A percentile compares a stretch with the other conserved stretches of the same genome.
phyloP scores from a whole-genome alignment of 2,888 invertebrate genomes.

The Lasioglossum calceatum region DNA sequence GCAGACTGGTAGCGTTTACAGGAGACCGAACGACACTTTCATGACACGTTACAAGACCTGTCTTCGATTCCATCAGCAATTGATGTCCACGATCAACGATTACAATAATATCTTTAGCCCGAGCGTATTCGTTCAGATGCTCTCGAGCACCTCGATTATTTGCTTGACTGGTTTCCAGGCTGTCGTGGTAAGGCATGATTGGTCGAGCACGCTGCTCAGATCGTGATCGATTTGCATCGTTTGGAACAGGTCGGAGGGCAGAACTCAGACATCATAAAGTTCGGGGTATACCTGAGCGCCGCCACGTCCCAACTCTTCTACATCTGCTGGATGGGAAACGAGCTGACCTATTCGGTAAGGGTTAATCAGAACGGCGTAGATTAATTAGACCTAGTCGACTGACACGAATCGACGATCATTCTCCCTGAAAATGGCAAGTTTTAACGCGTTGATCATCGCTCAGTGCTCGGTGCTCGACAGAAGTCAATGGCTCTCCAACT shows the following conservation, averaged over 20 bases:
- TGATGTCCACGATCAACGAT: slow-evolving; percentile 67
- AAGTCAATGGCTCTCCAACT: slow-evolving; percentile 74
- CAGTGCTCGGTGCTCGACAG: slow-evolving; percentile 45
- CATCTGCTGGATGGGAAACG: slow-evolving; percentile 77
- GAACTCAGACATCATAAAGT: slow-evolving; percentile 71
- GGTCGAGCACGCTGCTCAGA: slow-evolving; percentile 18
- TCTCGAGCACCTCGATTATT: slow-evolving; percentile 77
- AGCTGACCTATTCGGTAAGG: slow-evolving; percentile 72
- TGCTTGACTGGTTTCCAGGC: slow-evolving; percentile 80
- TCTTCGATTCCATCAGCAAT: slow-evolving; percentile 72
- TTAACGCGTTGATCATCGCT: slow-evolving; percentile 5
- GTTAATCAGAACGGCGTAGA: slow-evolving; percentile 1
- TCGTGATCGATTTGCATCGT: slow-evolving; percentile 58
- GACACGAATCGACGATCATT: neutral
- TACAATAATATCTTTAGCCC: slow-evolving; percentile 73
- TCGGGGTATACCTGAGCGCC: slow-evolving; percentile 70
- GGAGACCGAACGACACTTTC: slow-evolving; percentile 33
- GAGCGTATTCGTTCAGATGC: slow-evolving; percentile 75
- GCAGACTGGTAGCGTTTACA: neutral
- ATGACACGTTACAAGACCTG: slow-evolving; percentile 62
- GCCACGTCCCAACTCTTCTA: slow-evolving; percentile 74
- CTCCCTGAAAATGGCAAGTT: neutral
- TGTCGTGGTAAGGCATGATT: slow-evolving; percentile 65
- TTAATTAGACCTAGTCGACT: neutral
- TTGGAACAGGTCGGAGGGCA: slow-evolving; percentile 70